phyloP scores from a whole-genome alignment of 1,140 invertebrate species.

The Cyphomyrmex costatus region DNA sequence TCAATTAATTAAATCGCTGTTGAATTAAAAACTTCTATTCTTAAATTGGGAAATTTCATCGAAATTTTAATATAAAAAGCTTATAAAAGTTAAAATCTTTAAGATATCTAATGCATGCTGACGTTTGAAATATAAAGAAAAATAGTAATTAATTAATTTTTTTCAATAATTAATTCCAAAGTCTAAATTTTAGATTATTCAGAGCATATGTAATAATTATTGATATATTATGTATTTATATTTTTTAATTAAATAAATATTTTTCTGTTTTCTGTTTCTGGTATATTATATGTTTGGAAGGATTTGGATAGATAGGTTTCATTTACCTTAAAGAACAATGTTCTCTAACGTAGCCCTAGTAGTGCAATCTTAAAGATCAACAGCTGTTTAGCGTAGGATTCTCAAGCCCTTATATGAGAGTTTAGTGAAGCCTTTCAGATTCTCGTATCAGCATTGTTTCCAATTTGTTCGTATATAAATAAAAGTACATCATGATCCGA shows the following conservation, averaged over 20 bases:
- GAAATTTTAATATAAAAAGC: background rate
- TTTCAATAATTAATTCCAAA: background rate
- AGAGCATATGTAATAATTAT: background rate
- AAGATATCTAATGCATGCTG: background rate
- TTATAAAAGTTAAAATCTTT: background rate
- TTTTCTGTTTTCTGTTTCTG: background rate
- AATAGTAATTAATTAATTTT: background rate
- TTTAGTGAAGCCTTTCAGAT: constrained; percentile 80
- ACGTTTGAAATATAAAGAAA: background rate
- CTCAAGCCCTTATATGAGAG: constrained; percentile 59
- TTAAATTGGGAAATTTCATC: background rate
- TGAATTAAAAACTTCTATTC: background rate
- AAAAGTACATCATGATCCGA: constrained; percentile 53
- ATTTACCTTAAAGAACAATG: background rate
- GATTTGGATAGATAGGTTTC: background rate
- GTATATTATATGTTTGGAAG: background rate
- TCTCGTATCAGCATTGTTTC: constrained; percentile 53
- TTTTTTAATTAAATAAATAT: background rate
- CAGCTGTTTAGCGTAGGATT: constrained; percentile 36
- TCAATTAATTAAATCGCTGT: background rate
- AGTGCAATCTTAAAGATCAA: constrained; percentile 17
- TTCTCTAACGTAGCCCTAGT: background rate
- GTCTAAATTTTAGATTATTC: background rate
- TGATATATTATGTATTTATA: background rate
- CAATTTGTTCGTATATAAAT: constrained; percentile 34